phyloP scores from a whole-genome alignment of 2,888 invertebrate species.

The Eudasyphora cyanicolor region DNA sequence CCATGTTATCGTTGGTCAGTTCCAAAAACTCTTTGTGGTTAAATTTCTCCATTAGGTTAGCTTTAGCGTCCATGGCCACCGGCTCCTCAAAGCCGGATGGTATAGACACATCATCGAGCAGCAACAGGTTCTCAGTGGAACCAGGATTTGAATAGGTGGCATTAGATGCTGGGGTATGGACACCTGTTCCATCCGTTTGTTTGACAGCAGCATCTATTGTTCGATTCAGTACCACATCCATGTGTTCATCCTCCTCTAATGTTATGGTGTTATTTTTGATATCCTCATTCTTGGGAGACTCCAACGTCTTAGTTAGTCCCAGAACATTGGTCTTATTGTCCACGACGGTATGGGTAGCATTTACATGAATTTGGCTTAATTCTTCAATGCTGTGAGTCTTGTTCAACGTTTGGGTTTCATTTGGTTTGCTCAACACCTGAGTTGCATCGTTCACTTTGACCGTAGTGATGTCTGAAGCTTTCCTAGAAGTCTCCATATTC shows the following conservation, averaged over 20 bases:
- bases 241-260: slow-evolving; percentile 43
- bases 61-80: slow-evolving; percentile 51
- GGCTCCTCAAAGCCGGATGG: slow-evolving; percentile 72
- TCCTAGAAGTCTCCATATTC: slow-evolving; percentile 38
- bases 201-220: slow-evolving; percentile 18
- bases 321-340: slow-evolving; percentile 32
- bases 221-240: slow-evolving; percentile 33
- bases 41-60: slow-evolving; percentile 47
- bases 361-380: not conserved
- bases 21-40: slow-evolving; percentile 60
- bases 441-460: slow-evolving; percentile 32
- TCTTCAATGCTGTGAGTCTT: slow-evolving; percentile 46
- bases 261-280: slow-evolving; percentile 25
- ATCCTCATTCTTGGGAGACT: slow-evolving; percentile 32
- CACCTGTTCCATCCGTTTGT: slow-evolving; percentile 34
- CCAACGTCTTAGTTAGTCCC: slow-evolving; percentile 55
- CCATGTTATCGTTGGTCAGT: slow-evolving; percentile 67
- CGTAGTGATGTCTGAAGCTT: slow-evolving; percentile 31
- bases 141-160: slow-evolving; percentile 69
- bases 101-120: slow-evolving; percentile 74
- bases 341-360: slow-evolving; percentile 28
- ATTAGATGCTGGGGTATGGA: slow-evolving; percentile 65
- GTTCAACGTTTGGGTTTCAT: slow-evolving; percentile 45
- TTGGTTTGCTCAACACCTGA: slow-evolving; percentile 32
- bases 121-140: slow-evolving; percentile 71